Evolutionary conservation across 1,140 invertebrate genomes (phyloP).

Genomic region (Pygmarrhopalites habei): DNA sequence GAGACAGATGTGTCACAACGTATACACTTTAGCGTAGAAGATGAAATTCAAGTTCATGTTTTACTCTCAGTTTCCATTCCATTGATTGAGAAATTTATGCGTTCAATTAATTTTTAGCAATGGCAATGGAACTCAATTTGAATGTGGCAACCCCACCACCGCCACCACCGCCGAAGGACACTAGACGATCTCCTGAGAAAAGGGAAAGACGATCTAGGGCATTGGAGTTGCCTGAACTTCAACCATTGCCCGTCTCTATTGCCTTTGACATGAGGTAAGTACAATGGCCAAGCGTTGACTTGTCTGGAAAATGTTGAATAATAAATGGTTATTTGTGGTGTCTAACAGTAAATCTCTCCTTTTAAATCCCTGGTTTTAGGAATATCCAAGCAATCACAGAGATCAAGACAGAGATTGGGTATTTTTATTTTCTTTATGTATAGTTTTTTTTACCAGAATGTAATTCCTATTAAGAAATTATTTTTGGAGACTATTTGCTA

Average conservation of each 20-base stretch:
- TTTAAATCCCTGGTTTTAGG: conserved; percentile 51
- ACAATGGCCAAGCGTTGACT: background rate
- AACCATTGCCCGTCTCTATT: conserved; percentile 73
- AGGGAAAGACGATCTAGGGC: conserved; percentile 36
- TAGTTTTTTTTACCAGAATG: conserved; percentile 52
- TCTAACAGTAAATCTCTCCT: conserved; percentile 13
- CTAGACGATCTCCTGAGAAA: conserved; percentile 28
- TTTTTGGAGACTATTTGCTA: too few species aligned
- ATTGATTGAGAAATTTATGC: too few species aligned
- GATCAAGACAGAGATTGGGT: conserved; percentile 98
- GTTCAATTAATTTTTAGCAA: too few species aligned
- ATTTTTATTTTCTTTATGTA: too few species aligned
- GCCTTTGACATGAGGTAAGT: conserved; percentile 78
- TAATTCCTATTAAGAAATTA: background rate
- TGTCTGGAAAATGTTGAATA: background rate
- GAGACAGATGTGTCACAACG: too few species aligned
- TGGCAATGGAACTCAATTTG: conserved; percentile 30
- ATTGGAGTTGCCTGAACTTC: conserved; percentile 44
- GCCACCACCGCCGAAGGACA: conserved; percentile 1
- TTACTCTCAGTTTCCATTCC: too few species aligned
- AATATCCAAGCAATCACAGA: conserved; percentile 94
- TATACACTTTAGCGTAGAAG: too few species aligned
- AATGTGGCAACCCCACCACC: conserved; percentile 25
- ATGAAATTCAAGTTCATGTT: too few species aligned
- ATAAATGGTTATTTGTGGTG: conserved; percentile 8